These are phyloP conservation scores for Morbakka virulenta DNA, from an alignment of 30 jellyfish, hydroid and myxozoan genomes.

Conservation along the genomic window DNA sequence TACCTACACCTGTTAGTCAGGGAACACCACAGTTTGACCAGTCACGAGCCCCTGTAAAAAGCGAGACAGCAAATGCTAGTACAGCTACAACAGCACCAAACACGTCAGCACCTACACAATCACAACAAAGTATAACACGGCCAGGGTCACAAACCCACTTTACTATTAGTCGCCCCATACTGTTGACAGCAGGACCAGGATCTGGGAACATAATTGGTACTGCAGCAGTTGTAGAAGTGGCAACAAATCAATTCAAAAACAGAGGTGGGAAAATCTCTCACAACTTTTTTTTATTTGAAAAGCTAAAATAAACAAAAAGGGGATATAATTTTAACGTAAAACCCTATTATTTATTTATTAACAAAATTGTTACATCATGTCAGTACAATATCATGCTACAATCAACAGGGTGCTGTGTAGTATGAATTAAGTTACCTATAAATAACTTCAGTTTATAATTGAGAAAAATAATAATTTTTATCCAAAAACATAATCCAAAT, in stretches of 20 bases:
- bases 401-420: too few relatives aligned
- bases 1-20: neutral
- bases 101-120: neutral
- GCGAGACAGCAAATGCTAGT: neutral
- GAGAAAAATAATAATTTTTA: too few relatives aligned
- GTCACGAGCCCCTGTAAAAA: neutral
- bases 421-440: too few relatives aligned
- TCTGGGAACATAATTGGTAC: neutral
- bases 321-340: too few relatives aligned
- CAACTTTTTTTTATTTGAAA: too few relatives aligned
- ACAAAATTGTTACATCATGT: too few relatives aligned
- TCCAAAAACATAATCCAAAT: too few relatives aligned
- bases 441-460: too few relatives aligned
- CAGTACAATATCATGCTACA: too few relatives aligned
- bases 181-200: neutral
- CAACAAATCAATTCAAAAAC: conserved; percentile 42
- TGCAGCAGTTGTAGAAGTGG: conserved; percentile 59
- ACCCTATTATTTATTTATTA: too few relatives aligned
- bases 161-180: neutral
- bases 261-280: conserved; percentile 51
- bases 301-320: too few relatives aligned
- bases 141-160: neutral
- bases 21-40: neutral
- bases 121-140: neutral
- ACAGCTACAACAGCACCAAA: neutral